Evolutionary conservation across 1,140 invertebrate genomes (phyloP).

Genomic region (Glossosoma conforme): DNA sequence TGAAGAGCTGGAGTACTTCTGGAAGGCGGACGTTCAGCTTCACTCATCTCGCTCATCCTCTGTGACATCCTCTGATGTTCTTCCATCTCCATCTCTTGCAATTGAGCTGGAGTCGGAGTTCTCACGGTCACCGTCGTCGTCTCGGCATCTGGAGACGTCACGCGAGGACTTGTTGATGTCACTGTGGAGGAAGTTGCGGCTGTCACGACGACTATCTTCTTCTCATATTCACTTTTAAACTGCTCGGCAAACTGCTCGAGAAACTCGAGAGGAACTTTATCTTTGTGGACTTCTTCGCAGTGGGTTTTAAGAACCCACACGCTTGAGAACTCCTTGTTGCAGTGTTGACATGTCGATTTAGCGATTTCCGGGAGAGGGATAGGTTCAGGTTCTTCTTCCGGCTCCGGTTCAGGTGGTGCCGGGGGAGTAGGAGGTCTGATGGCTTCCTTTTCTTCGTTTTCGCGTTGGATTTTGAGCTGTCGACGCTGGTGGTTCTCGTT

Average conservation of each 20-base stretch:
- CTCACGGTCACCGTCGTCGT: conserved; percentile 36
- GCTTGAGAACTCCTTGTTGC: conserved; percentile 90
- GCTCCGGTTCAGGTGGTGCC: conserved; percentile 46
- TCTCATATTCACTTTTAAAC: conserved; percentile 81
- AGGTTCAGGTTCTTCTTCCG: conserved; percentile 53
- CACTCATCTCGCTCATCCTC: conserved; percentile 55
- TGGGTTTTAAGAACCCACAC: conserved; percentile 94
- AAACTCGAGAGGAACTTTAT: conserved; percentile 82
- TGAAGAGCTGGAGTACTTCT: conserved; percentile 51
- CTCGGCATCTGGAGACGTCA: conserved; percentile 45
- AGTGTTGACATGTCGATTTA: conserved; percentile 81
- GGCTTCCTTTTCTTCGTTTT: conserved; percentile 44
- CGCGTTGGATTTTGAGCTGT: conserved; percentile 50
- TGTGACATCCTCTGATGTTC: conserved; percentile 38
- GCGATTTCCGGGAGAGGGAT: conserved; percentile 63
- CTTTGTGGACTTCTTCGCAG: conserved; percentile 91
- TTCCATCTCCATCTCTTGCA: conserved; percentile 26
- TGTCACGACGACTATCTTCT: conserved; percentile 68
- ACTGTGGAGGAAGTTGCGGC: conserved; percentile 53
- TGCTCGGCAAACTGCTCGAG: conserved; percentile 89
- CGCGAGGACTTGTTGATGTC: conserved; percentile 51
- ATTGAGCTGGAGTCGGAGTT: conserved; percentile 18
- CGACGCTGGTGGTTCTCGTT: conserved; percentile 83
- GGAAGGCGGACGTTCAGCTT: conserved; percentile 42
- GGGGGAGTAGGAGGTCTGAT: conserved; percentile 52